Percentiles rank a stretch among this genome's conserved stretches.
Conservation (phyloP, 2,888 invertebrate species). For the Acleris literana region DNA sequence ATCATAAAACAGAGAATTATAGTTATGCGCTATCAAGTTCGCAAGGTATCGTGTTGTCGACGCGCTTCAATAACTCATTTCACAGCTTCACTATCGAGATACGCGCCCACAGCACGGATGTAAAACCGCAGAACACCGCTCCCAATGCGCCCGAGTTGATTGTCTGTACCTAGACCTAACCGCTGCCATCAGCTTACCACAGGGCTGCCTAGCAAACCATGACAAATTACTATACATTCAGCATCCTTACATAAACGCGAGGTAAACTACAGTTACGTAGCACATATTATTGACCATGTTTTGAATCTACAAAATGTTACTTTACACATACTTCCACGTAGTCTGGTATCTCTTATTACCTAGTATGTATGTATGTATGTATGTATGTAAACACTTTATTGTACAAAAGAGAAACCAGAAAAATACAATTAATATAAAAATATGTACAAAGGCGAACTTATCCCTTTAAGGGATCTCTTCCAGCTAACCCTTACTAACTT, state of each 20-base stretch:
- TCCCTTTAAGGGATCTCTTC: too few species aligned
- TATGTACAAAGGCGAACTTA: too few species aligned
- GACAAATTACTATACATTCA: neutral
- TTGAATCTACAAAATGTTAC: too few species aligned
- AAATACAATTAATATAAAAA: too few species aligned
- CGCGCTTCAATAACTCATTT: conserved; percentile 78
- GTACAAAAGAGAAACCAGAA: too few species aligned
- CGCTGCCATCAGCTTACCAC: conserved; percentile 43
- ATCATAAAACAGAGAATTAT: conserved; percentile 19
- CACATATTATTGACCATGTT: neutral
- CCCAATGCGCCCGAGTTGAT: conserved; percentile 51
- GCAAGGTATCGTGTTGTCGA: conserved; percentile 67
- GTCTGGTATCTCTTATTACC: too few species aligned
- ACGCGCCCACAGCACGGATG: conserved; percentile 63
- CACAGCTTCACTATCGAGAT: conserved; percentile 79
- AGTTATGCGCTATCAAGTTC: conserved; percentile 47
- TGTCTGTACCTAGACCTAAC: conserved; percentile 49
- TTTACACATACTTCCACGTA: too few species aligned
- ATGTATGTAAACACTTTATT: too few species aligned
- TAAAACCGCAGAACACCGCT: conserved; percentile 67
- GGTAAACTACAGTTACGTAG: neutral
- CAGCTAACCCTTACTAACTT: too few species aligned
- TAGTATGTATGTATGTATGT: too few species aligned
- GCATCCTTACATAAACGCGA: neutral
- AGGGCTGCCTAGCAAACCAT: conserved; percentile 20